Evolutionary conservation across 2,113 vertebrate genomes (phyloP), one percentile per base, ranked within the genome.

Genomic region (Leucoraja erinaceus): DNA sequence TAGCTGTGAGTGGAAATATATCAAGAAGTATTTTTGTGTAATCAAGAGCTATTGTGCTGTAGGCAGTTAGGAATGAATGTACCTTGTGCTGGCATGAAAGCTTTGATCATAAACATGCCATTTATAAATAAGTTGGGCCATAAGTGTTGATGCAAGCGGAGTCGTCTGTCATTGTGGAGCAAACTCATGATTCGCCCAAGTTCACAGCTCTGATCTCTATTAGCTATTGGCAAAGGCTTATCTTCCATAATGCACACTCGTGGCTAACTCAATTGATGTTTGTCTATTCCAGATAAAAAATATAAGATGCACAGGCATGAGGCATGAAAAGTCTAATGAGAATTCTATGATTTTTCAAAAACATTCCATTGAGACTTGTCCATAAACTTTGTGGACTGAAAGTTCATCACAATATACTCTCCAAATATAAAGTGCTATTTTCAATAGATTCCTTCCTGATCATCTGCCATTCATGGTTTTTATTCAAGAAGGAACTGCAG

Each of bases 1-100:
- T 31, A 88, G 59, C 61, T 25, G 5, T 1, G 38, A 47, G 28
- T 88, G 59, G 59, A 88, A 31, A 88, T 63, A 31, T 63, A 31
- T 28, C 14, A 88, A 63, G 77, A 47, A 84, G 83, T 88, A 88
- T 88, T 88, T 63, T 88, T 63, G 18, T 63, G 59, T 66, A 88
- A 88, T 63, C 61, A n/a, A n/a, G 59, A 8, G 54, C 47, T 56
- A 83, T 83, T 83, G 38, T 54, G 20, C 33, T 79, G 31, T 56
- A 16, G 47, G 79, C 20, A 25, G 79, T 56, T 9, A n/a, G 83
- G 83, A 86, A 61, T 61, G 83, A 86, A 61, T 61, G 83, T 86
- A 86, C 10, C n/a, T 12, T n/a, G 28, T 86, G 83, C 56, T 61
- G 28, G 22, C n/a, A n/a, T 63, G 31, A 88, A 31, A 31, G 59